Evolutionary conservation across 37 sponge, comb jelly and placozoan species (phyloP).

Genomic region (Beroe forskalii): DNA sequence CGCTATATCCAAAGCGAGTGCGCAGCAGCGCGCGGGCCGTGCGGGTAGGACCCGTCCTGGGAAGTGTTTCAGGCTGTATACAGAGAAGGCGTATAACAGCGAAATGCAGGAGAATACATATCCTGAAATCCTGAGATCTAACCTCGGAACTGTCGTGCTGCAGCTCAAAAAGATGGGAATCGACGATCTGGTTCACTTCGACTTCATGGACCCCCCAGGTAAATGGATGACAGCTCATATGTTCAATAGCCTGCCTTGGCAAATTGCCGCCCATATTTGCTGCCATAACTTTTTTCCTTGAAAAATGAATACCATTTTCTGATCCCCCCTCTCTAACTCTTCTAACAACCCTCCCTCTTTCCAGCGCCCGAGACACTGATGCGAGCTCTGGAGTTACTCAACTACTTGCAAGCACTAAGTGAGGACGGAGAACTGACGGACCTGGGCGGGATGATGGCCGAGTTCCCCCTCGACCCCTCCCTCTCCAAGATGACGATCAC

Average conservation of each 20-base stretch:
- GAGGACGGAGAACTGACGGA: conserved; percentile 95
- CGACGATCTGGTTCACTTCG: conserved; percentile 99
- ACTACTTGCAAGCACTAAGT: conserved; percentile 95
- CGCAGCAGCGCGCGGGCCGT: conserved; percentile 98
- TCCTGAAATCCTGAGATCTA: conserved; percentile 96
- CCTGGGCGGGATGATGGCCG: conserved; percentile 96
- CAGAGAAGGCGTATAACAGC: conserved; percentile 97
- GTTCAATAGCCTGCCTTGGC: neutral
- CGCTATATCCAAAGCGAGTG: conserved; percentile 97
- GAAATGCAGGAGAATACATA: conserved; percentile 99
- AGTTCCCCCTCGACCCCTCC: conserved; percentile 98
- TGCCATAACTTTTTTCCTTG: too few species aligned
- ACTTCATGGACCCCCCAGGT: conserved; percentile 99
- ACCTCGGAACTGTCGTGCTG: conserved; percentile 93
- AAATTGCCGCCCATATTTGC: too few species aligned
- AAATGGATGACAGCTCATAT: neutral
- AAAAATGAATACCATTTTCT: too few species aligned
- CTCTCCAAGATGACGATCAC: conserved; percentile 95
- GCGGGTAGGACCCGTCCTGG: conserved; percentile 97
- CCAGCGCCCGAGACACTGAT: conserved; percentile 97
- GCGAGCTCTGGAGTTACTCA: conserved; percentile 96
- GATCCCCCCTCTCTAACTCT: too few species aligned
- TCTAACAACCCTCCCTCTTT: neutral
- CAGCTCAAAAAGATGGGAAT: conserved; percentile 98
- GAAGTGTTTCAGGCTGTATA: conserved; percentile 97